Percentiles rank a stretch among this genome's conserved stretches.
Conservation (phyloP, 2,113 vertebrate genomes). For the Pithys albifrons region DNA sequence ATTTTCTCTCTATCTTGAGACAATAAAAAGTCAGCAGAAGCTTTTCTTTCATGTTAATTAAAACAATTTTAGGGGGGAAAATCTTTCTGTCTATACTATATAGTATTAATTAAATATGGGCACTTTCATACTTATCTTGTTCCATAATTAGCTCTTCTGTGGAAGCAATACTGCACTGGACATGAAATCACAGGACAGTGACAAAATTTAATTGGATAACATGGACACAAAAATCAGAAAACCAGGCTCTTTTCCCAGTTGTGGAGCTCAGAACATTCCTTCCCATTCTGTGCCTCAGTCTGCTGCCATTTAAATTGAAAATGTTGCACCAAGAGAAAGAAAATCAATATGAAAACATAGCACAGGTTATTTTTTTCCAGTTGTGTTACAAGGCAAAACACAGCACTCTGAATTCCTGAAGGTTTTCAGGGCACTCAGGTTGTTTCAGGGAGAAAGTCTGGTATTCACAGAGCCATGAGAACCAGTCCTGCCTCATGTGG, state of each 20-base stretch:
- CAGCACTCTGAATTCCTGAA: background rate
- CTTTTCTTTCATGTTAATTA: conserved; percentile 52
- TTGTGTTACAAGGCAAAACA: background rate
- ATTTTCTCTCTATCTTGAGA: conserved; percentile 23
- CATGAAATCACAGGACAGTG: conserved; percentile 43
- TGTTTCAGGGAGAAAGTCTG: background rate
- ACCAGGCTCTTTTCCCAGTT: conserved; percentile 45
- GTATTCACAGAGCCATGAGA: fast-evolving
- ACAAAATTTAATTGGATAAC: conserved; percentile 54
- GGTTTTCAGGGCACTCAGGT: background rate
- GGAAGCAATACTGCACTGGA: conserved; percentile 26
- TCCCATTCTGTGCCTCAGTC: background rate
- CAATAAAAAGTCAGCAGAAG: conserved; percentile 44
- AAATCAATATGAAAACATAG: conserved; percentile 42
- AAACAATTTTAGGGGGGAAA: background rate
- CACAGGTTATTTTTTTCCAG: background rate
- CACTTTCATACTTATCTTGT: conserved; percentile 21
- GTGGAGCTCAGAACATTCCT: conserved; percentile 16
- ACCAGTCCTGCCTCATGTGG: background rate
- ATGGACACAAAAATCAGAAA: conserved; percentile 39
- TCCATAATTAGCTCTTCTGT: conserved; percentile 45
- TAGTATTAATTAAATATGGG: conserved; percentile 46
- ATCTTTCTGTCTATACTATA: background rate
- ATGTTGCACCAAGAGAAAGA: conserved; percentile 7
- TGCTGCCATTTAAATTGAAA: conserved; percentile 51